Evolutionary conservation across 2,888 invertebrate species (phyloP), one percentile per base, ranked within the genome.

Genomic region (Pimpla rufipes): DNA sequence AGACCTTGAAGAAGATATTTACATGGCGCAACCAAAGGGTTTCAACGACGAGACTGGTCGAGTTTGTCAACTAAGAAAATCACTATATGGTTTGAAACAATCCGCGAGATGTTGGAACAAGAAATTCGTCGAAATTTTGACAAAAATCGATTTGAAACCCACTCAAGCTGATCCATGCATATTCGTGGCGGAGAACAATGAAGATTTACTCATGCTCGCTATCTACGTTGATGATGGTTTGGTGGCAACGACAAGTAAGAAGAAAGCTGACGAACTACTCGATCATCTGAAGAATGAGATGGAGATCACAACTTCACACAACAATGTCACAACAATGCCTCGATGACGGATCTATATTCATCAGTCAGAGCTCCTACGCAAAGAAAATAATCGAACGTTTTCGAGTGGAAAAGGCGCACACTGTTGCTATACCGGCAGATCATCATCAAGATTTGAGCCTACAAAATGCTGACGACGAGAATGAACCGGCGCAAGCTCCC

Each of bases 151-250:
- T 29, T 87, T 91, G 29, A 79, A 87, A 55, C 80, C 86, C n/a
- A 89, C 86, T 57, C 52, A 85, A 35, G 87, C 87, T 23, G 91
- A 92, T 74, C 87, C 89, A 13, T 92, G 92, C 79, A 79, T 92
- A 5, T 92, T 86, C 78, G 79, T 81, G 7, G 75, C 83, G 29
- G 40, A 57, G 0, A 0, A 52, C 1, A 29, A 5, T 29, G 35
- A 16, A 11, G 84, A 85, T 10, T 57, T 78, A 6, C n/a, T 91
- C 11, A 85, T 89, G 7, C 18, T 91, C 5, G 87, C 84, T 1
- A 79, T 91, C 0, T 90, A 90, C 79, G 90, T 92, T n/a, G 91
- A 92, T 59, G 91, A 91, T 84, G 90, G 90, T 7, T 74, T 91
- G 13, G 79, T 90, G 5, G 86, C 84, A 7, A 64, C 86, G 7